These are phyloP conservation scores for Patella pellucida DNA, from an alignment of 2,888 invertebrate species.

Conservation along the genomic window DNA sequence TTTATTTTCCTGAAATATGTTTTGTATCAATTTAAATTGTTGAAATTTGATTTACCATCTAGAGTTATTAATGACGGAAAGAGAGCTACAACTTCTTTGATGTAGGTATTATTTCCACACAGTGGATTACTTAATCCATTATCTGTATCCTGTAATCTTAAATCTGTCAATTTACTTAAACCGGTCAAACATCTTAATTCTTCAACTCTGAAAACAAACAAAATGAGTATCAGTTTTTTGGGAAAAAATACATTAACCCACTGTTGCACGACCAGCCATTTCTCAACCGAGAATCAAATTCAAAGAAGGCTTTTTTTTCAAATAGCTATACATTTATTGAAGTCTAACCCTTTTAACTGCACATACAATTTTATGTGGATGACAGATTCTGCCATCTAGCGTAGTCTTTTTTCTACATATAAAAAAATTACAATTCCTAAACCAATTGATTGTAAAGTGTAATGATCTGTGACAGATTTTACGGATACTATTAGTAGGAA, in stretches of 20 bases:
- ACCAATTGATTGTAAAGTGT: too few species aligned
- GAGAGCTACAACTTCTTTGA: conserved; percentile 47
- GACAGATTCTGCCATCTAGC: too few species aligned
- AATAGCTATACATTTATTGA: too few species aligned
- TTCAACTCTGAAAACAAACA: conserved; percentile 47
- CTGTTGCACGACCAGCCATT: background rate
- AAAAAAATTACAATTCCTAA: too few species aligned
- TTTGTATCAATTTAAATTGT: too few species aligned
- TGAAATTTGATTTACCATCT: conserved; percentile 50
- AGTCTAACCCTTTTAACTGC: too few species aligned
- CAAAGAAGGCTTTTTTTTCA: too few species aligned
- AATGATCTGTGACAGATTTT: too few species aligned
- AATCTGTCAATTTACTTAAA: conserved; percentile 55
- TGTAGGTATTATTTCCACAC: conserved; percentile 54
- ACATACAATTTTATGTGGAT: too few species aligned
- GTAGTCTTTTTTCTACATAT: too few species aligned
- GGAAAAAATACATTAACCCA: background rate
- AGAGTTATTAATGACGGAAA: conserved; percentile 54
- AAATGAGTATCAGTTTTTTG: background rate
- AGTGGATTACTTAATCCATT: conserved; percentile 60
- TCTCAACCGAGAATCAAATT: background rate
- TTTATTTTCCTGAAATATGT: background rate
- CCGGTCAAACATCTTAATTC: conserved; percentile 51
- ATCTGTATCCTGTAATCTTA: conserved; percentile 52
- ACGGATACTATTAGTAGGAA: too few species aligned